A percentile compares a stretch with the other conserved stretches of the same genome.
Conservation (phyloP, 2,113 vertebrate genomes). For the Acinonyx jubatus region DNA sequence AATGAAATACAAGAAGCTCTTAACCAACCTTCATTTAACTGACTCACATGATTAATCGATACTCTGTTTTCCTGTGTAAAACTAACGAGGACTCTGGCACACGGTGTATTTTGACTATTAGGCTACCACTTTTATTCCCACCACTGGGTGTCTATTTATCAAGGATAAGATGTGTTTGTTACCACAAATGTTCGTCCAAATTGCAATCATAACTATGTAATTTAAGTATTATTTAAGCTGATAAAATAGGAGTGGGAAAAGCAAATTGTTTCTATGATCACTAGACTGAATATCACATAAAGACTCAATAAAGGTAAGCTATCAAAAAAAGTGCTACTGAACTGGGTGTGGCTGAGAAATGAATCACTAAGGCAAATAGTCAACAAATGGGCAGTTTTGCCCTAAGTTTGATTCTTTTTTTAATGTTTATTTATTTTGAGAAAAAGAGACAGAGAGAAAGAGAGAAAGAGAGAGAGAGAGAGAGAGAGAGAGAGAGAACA, state of each 20-base stretch:
- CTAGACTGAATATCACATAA: background rate
- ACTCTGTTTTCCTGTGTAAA: background rate
- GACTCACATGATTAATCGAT: background rate
- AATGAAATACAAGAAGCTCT: background rate
- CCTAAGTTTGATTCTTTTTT: background rate
- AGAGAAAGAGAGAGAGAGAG: too few relatives aligned
- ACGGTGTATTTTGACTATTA: background rate
- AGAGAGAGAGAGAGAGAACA: too few relatives aligned
- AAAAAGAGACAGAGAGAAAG: too few relatives aligned
- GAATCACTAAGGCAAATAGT: background rate
- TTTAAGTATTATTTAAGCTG: background rate
- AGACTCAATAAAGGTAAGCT: background rate
- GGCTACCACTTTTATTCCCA: background rate
- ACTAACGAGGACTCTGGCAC: background rate
- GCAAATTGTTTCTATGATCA: background rate
- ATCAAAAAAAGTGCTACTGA: background rate
- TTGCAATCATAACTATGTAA: background rate
- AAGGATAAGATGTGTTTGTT: background rate
- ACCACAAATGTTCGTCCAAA: background rate
- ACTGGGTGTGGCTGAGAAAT: background rate
- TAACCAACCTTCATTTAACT: conserved; percentile 17
- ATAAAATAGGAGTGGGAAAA: background rate
- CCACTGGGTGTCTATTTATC: background rate
- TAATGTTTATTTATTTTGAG: too few relatives aligned
- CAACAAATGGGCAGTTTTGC: background rate